These are phyloP conservation scores for Neolamprologus fasciatus DNA, from an alignment of 2,113 vertebrate species.

Conservation along the genomic window DNA sequence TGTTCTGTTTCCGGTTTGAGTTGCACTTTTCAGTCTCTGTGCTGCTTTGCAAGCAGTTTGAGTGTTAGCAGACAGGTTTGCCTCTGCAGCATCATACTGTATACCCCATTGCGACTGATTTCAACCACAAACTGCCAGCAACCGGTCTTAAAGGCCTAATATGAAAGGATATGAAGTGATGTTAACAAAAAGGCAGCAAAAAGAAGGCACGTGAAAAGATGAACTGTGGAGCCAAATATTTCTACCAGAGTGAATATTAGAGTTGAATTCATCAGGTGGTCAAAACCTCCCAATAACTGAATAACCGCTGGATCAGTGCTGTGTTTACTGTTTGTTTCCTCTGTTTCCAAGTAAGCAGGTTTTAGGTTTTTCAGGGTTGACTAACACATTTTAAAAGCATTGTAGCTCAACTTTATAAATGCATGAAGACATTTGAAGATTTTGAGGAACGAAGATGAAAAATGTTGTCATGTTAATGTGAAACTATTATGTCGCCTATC, in stretches of 20 bases:
- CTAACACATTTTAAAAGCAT: background rate
- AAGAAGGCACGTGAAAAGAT: fast-evolving
- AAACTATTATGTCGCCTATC: background rate
- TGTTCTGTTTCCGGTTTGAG: fast-evolving
- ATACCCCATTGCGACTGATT: background rate
- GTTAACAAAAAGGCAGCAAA: background rate
- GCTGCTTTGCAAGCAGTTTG: fast-evolving
- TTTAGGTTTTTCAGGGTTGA: background rate
- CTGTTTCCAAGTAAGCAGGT: background rate
- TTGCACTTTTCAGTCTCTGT: background rate
- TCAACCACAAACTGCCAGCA: background rate
- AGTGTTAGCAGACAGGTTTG: background rate
- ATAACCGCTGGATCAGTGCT: background rate
- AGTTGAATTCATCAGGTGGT: fast-evolving
- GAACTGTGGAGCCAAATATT: background rate
- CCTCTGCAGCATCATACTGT: background rate
- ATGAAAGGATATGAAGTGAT: background rate
- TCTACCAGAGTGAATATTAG: background rate
- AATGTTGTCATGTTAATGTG: background rate
- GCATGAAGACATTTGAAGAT: background rate
- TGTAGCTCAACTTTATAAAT: background rate
- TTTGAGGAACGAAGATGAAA: background rate
- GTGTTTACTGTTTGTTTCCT: background rate
- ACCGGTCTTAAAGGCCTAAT: fast-evolving
- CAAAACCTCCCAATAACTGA: background rate